Percentiles rank a stretch among this genome's conserved stretches.
These are phyloP conservation scores for Zaprionus bogoriensis DNA, from an alignment of 2,888 invertebrate genomes.

Conservation along the genomic window DNA sequence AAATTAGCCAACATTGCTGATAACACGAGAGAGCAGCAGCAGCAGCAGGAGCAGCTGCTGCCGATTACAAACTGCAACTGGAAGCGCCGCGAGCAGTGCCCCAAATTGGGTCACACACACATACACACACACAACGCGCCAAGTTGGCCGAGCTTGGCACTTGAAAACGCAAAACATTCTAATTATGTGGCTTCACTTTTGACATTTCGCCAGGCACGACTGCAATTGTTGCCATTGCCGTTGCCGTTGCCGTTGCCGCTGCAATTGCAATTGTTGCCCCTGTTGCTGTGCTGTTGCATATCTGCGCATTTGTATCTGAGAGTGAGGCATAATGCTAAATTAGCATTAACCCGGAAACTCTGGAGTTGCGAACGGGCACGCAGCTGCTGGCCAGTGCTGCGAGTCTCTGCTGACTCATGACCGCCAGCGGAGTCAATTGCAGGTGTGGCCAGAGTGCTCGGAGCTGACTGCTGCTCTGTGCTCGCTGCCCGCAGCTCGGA, in stretches of 20 bases:
- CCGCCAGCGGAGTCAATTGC: no score
- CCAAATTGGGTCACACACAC: slow-evolving; percentile 11
- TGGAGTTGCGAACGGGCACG: slow-evolving; percentile 6
- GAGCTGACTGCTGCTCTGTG: no score
- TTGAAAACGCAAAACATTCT: slow-evolving; percentile 29
- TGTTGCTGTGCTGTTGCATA: slow-evolving; percentile 19
- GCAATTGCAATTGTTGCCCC: not conserved
- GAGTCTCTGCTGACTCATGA: slow-evolving; percentile 56
- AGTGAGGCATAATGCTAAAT: slow-evolving; percentile 52
- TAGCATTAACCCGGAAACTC: slow-evolving; percentile 71
- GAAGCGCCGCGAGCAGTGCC: not conserved
- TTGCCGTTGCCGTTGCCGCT: slow-evolving; percentile 8
- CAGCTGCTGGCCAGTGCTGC: slow-evolving; percentile 23
- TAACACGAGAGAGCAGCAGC: slow-evolving; percentile 9
- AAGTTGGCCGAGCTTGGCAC: no score
- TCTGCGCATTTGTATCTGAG: slow-evolving; percentile 51
- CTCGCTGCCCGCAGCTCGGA: slow-evolving; percentile 19
- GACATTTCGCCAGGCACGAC: slow-evolving; percentile 58
- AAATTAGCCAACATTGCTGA: slow-evolving; percentile 58
- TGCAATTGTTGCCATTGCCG: slow-evolving; percentile 7
- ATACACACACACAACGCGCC: slow-evolving; percentile 9
- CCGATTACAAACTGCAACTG: not conserved
- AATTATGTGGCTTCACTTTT: slow-evolving; percentile 63
- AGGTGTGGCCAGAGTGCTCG: no score
- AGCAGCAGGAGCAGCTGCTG: not conserved